These are phyloP conservation scores for Lepidothrix coronata DNA, from an alignment of 2,113 vertebrate species.

Conservation along the genomic window DNA sequence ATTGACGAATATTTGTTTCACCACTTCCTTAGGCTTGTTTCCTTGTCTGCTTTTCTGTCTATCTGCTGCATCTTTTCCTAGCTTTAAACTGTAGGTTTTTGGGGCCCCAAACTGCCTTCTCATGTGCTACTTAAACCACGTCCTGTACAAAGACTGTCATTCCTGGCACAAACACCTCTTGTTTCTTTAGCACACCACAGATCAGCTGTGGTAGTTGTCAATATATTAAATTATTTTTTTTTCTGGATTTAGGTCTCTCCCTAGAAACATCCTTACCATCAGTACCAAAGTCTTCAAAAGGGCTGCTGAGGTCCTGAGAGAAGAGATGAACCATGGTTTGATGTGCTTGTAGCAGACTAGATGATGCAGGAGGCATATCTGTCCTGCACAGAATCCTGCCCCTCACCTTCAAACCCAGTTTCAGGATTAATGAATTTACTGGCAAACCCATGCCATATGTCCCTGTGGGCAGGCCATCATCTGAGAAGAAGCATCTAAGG, in stretches of 20 bases:
- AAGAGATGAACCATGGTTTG: not conserved
- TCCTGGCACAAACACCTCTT: not conserved
- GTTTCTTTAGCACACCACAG: not conserved
- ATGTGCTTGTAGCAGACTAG: not conserved
- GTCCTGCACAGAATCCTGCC: not conserved
- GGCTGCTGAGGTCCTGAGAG: not conserved
- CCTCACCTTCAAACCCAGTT: not conserved
- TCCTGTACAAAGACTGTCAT: not conserved
- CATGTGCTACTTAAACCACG: not conserved
- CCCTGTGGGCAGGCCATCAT: not conserved
- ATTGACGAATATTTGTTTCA: not conserved
- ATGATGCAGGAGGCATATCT: not conserved
- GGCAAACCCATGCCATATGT: not conserved
- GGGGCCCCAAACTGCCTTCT: not conserved
- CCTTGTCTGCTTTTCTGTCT: not conserved
- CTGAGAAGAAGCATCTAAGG: not conserved
- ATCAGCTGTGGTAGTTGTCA: not conserved
- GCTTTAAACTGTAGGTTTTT: not conserved
- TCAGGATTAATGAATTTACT: not conserved
- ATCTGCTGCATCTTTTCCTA: not conserved
- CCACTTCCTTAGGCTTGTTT: not conserved
- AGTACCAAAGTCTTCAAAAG: not conserved
- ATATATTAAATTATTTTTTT: not conserved
- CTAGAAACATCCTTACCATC: not conserved
- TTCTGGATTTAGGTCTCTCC: not conserved